These are phyloP conservation scores for Megathymus violae DNA, from an alignment of 1,140 invertebrate species.

Conservation along the genomic window DNA sequence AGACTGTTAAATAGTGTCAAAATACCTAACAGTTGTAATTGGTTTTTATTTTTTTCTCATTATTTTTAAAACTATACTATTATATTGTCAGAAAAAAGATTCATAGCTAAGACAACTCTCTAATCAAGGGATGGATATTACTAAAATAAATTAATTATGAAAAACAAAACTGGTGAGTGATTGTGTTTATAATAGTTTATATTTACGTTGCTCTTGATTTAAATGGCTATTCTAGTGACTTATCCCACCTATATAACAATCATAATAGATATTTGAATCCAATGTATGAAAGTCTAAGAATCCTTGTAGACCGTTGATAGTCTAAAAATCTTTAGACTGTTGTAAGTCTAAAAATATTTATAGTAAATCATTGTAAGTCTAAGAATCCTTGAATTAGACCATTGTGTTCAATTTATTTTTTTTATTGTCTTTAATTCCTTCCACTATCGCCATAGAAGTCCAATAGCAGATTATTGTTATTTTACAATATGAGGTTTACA, in stretches of 20 bases:
- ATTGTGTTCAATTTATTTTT: constrained; percentile 55
- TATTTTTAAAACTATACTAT: neutral
- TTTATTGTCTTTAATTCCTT: constrained; percentile 55
- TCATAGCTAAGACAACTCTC: neutral
- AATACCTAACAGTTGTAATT: neutral
- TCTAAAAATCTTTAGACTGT: no score
- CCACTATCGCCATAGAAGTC: constrained; percentile 53
- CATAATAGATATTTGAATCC: constrained; percentile 46
- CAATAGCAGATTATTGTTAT: constrained; percentile 51
- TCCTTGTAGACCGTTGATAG: no score
- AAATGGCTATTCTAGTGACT: constrained; percentile 46
- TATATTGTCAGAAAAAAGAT: neutral
- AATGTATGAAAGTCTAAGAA: constrained; percentile 33
- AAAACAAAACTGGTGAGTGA: no score
- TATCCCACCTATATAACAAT: constrained; percentile 59
- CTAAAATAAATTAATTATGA: no score
- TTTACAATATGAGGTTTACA: constrained; percentile 52
- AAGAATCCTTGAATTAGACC: constrained; percentile 42
- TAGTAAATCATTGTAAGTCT: no score
- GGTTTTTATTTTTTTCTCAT: neutral
- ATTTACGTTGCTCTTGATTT: constrained; percentile 16
- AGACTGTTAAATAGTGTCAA: neutral
- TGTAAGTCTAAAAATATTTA: no score
- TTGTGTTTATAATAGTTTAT: neutral
- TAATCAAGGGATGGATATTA: no score